These are phyloP conservation scores for Drosophila parabipectinata DNA, from an alignment of 1,140 invertebrate species.

Conservation along the genomic window DNA sequence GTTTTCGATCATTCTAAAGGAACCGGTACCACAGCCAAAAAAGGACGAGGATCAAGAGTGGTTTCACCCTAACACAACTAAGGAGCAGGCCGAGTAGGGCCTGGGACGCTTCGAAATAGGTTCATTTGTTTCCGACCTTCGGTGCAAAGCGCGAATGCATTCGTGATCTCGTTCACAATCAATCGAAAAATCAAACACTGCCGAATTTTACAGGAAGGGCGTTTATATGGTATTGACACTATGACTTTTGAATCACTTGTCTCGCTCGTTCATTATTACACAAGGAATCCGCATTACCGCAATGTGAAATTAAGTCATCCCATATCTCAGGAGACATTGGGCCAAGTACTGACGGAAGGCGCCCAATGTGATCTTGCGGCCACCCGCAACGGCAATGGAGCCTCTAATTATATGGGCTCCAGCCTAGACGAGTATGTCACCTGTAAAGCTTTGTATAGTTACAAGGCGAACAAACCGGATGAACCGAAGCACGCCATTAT, in stretches of 20 bases:
- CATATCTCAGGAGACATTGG: conserved; percentile 90
- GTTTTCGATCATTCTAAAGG: conserved; percentile 93
- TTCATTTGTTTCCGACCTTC: conserved; percentile 88
- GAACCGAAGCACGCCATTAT: conserved; percentile 98
- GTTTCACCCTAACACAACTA: conserved; percentile 93
- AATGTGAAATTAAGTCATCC: conserved; percentile 94
- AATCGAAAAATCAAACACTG: conserved; percentile 98
- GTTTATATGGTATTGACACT: conserved; percentile 94
- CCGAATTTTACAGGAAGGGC: conserved; percentile 94
- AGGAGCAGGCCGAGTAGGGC: conserved; percentile 93
- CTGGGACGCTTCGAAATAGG: conserved; percentile 91
- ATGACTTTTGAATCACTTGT: conserved; percentile 97
- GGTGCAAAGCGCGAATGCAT: conserved; percentile 93
- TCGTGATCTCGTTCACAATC: conserved; percentile 98
- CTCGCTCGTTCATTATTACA: conserved; percentile 95
- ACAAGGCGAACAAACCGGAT: conserved; percentile 93
- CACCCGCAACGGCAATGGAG: conserved; percentile 87
- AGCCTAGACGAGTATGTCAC: conserved; percentile 78
- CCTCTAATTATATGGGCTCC: conserved; percentile 95
- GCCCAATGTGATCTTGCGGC: conserved; percentile 85
- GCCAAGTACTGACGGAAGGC: conserved; percentile 58
- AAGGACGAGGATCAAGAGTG: conserved; percentile 97
- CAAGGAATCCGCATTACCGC: conserved; percentile 94
- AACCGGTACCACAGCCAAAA: conserved; percentile 97
- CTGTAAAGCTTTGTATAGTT: conserved; percentile 93